phyloP scores from a whole-genome alignment of 2,797 vertebrate genomes.

The Avahi laniger region DNA sequence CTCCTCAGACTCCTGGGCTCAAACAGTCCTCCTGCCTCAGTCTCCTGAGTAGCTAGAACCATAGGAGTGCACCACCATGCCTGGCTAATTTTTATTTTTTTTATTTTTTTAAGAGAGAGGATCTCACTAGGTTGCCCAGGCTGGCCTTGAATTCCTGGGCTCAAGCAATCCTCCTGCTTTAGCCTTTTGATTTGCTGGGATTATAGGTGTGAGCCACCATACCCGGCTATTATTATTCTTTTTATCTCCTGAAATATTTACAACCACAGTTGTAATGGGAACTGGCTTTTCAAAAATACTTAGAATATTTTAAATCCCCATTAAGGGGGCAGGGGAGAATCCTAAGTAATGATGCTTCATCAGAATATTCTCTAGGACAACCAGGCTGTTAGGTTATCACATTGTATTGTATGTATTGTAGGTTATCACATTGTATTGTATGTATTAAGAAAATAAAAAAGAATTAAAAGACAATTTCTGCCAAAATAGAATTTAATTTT shows the following conservation, averaged over 20 bases:
- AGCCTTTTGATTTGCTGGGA: background rate
- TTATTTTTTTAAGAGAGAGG: background rate
- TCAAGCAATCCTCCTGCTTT: background rate
- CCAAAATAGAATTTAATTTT: constrained; percentile 24
- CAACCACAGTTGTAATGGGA: background rate
- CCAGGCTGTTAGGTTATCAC: background rate
- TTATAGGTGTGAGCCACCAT: background rate
- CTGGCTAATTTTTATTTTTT: background rate
- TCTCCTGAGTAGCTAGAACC: background rate
- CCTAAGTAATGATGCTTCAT: background rate
- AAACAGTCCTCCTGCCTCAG: background rate
- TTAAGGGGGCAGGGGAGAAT: background rate
- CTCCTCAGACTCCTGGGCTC: background rate
- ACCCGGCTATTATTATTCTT: background rate
- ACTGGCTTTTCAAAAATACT: background rate
- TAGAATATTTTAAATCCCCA: background rate
- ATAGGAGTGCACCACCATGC: background rate
- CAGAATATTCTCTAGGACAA: background rate
- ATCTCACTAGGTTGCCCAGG: background rate
- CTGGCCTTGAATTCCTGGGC: background rate
- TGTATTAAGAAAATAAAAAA: background rate
- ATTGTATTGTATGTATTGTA: background rate
- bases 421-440: background rate
- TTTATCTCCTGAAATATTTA: background rate
- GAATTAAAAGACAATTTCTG: background rate